Base-by-base conservation (phyloP, 2,888 invertebrate genomes). In the Athripsodes cinereus region DNA sequence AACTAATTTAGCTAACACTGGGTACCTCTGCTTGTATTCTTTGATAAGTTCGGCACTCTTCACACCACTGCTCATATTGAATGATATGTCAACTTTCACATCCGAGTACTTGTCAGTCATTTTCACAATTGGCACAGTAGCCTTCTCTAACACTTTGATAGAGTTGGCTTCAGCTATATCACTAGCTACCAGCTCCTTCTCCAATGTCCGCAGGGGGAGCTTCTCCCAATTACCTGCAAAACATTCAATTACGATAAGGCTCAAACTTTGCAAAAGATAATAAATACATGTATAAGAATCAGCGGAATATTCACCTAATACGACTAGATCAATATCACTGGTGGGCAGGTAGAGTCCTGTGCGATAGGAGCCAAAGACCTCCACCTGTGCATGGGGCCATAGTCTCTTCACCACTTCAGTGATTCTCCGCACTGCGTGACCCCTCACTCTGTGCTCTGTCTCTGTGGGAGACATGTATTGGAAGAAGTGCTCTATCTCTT, bases 121-220 rank as follows among this genome's bases (percentile, higher is more conserved):
- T 81, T 99, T 99, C 65, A 99, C 93, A 69, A 99, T 98, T 67
- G 99, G 99, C 67, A 99, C 97, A 55, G 96, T 94, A 60, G 98
- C 98, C 78, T 95, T 96, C 78, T 97, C 96, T 66, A 98, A 82
- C 68, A 98, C 96, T 81, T 96, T 95, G 72, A 98, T 90, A 69
- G 91, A 88, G 70, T 86, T 85, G 69, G 88, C 87, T 71, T 93
- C 90, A 55, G 95, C 95, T 65, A 97, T 91, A 69, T 90, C 90
- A 71, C 90, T 88, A 67, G 89, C 89, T 64, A 94, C 81, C 68
- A 98, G 82, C 71, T 92, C 95, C 66, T 90, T 87, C 78, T 96
- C 93, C 69, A 98, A 80, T 49, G 94, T 94, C 73, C 92, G 86
- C 67, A 97, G 79, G 57, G 97, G 96, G 69, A 94, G 81, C 72